Evolutionary conservation across 92 coral and sea anemone species (phyloP).

Genomic region (Diadumene lineata): DNA sequence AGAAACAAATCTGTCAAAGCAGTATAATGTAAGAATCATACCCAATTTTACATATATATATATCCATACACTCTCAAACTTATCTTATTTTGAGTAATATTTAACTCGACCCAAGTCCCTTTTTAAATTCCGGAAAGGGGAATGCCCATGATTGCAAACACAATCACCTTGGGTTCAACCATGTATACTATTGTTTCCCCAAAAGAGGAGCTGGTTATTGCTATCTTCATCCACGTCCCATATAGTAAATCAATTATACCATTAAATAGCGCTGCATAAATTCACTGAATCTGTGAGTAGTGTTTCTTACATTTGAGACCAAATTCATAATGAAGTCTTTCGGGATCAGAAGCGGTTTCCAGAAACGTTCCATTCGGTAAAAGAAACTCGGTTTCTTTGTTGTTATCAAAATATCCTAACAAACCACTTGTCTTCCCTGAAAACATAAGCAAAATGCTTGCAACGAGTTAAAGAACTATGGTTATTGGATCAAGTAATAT

Average conservation of each 20-base stretch:
- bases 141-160: too few species aligned
- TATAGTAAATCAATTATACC: too few species aligned
- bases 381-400: too few species aligned
- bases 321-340: slow-evolving; percentile 46
- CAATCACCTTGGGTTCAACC: background rate
- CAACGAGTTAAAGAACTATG: too few species aligned
- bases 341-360: slow-evolving; percentile 27
- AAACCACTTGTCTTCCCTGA: too few species aligned
- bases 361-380: too few species aligned
- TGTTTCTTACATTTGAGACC: slow-evolving; percentile 43
- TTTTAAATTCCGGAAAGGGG: too few species aligned
- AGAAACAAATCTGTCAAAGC: background rate
- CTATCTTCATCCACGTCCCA: background rate
- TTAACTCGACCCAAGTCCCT: background rate
- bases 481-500: slow-evolving; percentile 53
- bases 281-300: too few species aligned
- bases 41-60: background rate
- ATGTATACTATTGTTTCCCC: background rate
- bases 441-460: too few species aligned
- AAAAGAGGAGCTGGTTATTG: background rate
- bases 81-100: background rate
- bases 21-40: background rate
- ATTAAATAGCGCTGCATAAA: too few species aligned
- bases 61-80: background rate
- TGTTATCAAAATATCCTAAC: too few species aligned